Conservation (phyloP, 2,888 invertebrate genomes). For the Heliconius ethilla region DNA sequence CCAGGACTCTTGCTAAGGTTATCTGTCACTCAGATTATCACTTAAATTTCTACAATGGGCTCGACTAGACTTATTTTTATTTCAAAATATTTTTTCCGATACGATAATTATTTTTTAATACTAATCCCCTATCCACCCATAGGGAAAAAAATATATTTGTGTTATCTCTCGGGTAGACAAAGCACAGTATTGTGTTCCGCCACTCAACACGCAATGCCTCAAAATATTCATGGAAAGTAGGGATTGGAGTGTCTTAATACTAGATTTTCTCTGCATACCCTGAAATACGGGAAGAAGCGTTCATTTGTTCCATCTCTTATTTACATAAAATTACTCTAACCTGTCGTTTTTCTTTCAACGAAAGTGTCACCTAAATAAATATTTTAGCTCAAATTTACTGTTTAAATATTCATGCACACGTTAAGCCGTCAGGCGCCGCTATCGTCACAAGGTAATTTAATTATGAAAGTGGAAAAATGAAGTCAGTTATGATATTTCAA, state of each 20-base stretch:
- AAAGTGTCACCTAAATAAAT: slow-evolving; percentile 27
- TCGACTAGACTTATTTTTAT: background rate
- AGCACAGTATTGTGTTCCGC: background rate
- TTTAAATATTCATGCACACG: slow-evolving; percentile 37
- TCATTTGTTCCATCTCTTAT: background rate
- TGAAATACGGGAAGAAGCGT: too few species aligned
- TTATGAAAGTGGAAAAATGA: slow-evolving; percentile 13
- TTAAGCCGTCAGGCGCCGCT: slow-evolving; percentile 28
- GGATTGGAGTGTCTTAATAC: background rate
- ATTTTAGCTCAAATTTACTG: slow-evolving; percentile 22
- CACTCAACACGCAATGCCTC: background rate
- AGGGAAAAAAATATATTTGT: background rate
- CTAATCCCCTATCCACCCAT: too few species aligned
- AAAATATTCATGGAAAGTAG: background rate
- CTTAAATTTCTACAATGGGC: background rate
- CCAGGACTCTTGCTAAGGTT: background rate
- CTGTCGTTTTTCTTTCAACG: slow-evolving; percentile 5
- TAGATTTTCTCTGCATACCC: background rate
- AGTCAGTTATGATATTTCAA: background rate
- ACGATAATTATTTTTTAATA: background rate
- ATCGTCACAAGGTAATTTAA: slow-evolving; percentile 27
- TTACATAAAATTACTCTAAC: background rate
- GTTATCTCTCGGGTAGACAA: too few species aligned
- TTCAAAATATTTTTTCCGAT: background rate
- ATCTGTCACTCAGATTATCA: background rate